phyloP scores from a whole-genome alignment of 1,140 invertebrate genomes.

The Eufriesea mexicana region DNA sequence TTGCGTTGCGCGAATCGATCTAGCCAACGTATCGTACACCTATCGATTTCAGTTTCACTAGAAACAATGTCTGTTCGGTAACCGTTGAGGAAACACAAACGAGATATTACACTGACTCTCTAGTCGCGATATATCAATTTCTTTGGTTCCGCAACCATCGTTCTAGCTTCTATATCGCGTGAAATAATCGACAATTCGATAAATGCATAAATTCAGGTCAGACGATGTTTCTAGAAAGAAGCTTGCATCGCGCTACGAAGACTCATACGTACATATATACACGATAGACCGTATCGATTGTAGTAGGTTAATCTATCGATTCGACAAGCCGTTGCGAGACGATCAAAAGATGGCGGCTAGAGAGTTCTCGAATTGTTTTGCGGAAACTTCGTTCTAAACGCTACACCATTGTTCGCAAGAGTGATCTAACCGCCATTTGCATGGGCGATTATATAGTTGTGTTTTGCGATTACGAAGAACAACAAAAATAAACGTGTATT shows the following conservation, averaged over 20 bases:
- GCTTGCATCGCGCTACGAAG: no score
- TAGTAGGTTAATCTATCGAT: background rate
- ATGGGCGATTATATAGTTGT: background rate
- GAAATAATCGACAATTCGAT: conserved; percentile 8
- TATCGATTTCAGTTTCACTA: conserved; percentile 3
- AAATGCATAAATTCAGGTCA: background rate
- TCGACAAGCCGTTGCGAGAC: background rate
- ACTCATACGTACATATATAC: no score
- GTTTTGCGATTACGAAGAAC: background rate
- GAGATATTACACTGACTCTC: background rate
- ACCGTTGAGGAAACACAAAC: no score
- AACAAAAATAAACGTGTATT: background rate
- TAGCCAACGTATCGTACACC: background rate
- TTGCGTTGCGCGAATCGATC: background rate
- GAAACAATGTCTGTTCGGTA: background rate
- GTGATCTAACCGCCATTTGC: background rate
- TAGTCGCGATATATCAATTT: background rate
- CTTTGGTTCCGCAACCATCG: background rate
- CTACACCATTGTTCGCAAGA: conserved; percentile 37
- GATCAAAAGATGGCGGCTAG: background rate
- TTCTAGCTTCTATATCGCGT: background rate
- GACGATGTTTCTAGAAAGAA: background rate
- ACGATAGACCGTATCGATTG: no score
- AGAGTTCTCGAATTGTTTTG: conserved; percentile 20
- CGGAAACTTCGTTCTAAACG: background rate